Evolutionary conservation across 2,888 invertebrate genomes (phyloP).

Genomic region (Enchytraeus crypticus): DNA sequence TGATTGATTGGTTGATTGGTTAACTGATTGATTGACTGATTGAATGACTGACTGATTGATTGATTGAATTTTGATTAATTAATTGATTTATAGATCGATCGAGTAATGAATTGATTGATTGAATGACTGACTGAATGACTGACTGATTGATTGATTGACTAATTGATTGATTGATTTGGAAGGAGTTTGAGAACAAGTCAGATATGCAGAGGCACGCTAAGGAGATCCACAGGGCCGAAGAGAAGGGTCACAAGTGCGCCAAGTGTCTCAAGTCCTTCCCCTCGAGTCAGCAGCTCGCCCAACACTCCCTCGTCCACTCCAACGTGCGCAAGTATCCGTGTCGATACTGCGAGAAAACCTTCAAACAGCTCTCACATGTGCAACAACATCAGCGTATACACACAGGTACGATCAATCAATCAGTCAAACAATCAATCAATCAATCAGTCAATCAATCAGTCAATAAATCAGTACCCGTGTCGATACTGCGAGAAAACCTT

Average conservation of each 20-base stretch:
- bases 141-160: too few relatives aligned
- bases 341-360: constrained; percentile 89
- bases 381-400: constrained; percentile 92
- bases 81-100: too few relatives aligned
- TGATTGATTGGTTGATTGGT: too few relatives aligned
- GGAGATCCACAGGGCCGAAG: constrained; percentile 50
- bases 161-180: too few relatives aligned
- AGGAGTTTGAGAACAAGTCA: constrained; percentile 29
- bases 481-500: constrained; percentile 92
- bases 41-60: too few relatives aligned
- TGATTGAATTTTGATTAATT: too few relatives aligned
- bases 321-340: constrained; percentile 96
- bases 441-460: too few relatives aligned
- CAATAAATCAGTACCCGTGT: constrained; percentile 94
- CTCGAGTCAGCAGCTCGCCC: constrained; percentile 89
- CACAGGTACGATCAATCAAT: constrained; percentile 81
- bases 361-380: constrained; percentile 92
- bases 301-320: constrained; percentile 91
- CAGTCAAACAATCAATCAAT: too few relatives aligned
- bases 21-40: too few relatives aligned
- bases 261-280: constrained; percentile 95
- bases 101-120: too few relatives aligned
- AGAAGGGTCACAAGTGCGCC: constrained; percentile 90
- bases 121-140: too few relatives aligned
- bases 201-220: constrained; percentile 28